Evolutionary conservation across 2,113 vertebrate species (phyloP), one percentile per base, ranked within the genome.

Genomic region (Phycodurus eques): DNA sequence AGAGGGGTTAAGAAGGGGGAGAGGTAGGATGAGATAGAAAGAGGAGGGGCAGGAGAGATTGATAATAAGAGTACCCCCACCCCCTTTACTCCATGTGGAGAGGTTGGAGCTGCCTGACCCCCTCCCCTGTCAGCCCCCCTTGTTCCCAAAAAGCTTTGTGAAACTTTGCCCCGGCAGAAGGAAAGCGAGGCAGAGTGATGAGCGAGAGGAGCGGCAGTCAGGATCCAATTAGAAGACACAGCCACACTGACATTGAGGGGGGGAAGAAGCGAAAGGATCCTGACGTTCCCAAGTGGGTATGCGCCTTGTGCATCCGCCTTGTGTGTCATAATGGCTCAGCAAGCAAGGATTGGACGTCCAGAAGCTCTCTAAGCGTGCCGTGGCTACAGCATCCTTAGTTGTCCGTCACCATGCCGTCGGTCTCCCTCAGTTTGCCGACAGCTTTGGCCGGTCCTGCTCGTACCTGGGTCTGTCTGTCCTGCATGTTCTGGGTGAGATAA

Each of bases 381-480:
- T 74, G 83, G 56, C 75, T 72, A 14, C 78, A 80, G 44, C 81
- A 79, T 78, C 83, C 60, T 69, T 75, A 68, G 68, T 2, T 63
- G 77, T 35, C 61, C 4, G 65, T 75, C 78, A 81, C 63, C 83
- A 94, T 94, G 94, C 93, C 93, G 42, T 93, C 93, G 0, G 92
- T 93, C 43, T 92, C 93, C 12, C 88, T 93, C 61, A 93, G 87
- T 81, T 83, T 91, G 82, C 93, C 87, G 0, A 74, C 90, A 6
- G 87, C 88, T 49, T 69, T 91, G 84, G 85, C 90, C 31, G 83
- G 90, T 64, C 91, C 57, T 61, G 92, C 92, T 13, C 95, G 95
- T 85, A 95, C 94, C 89, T 96, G 95, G 95, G 93, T 96, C 84
- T 97, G 95, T 80, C 90, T 96, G 77, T 96, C 95, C 91, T 97